These are phyloP conservation scores for Tetragnatha montana DNA, from an alignment of 2,888 invertebrate species.

Conservation along the genomic window DNA sequence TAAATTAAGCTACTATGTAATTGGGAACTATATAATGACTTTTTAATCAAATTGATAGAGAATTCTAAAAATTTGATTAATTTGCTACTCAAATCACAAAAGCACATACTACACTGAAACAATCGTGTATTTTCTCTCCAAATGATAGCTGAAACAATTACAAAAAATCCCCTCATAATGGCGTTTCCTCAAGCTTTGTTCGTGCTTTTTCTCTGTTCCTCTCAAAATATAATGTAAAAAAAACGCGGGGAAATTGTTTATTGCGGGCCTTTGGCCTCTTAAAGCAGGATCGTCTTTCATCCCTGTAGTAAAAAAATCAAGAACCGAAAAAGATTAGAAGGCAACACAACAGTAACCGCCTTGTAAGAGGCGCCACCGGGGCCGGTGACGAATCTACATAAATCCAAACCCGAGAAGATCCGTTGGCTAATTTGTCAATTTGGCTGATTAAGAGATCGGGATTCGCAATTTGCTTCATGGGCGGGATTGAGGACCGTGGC, in stretches of 20 bases:
- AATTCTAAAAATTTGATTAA: too few relatives aligned
- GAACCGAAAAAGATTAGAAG: constrained; percentile 22
- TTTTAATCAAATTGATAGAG: too few relatives aligned
- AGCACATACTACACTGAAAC: too few relatives aligned
- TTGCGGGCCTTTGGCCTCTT: constrained; percentile 53
- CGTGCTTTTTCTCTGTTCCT: neutral
- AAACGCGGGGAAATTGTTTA: constrained; percentile 35
- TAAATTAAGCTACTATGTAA: too few relatives aligned
- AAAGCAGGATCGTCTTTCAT: constrained; percentile 49
- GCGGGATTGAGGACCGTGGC: too few relatives aligned
- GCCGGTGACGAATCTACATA: constrained; percentile 42
- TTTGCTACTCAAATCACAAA: too few relatives aligned
- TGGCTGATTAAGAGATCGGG: constrained; percentile 12
- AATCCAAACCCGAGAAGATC: constrained; percentile 31
- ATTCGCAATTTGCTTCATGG: too few relatives aligned
- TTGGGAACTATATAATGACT: too few relatives aligned
- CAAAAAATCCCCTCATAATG: too few relatives aligned
- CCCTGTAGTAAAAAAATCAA: neutral
- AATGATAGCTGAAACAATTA: too few relatives aligned
- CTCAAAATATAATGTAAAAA: neutral
- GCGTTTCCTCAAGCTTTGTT: neutral
- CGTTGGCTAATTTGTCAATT: constrained; percentile 16
- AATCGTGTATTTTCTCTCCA: too few relatives aligned
- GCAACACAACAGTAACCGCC: constrained; percentile 15
- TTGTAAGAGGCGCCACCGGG: constrained; percentile 23